A percentile compares a stretch with the other conserved stretches of the same genome.
Conservation (phyloP, 2,888 invertebrate species). For the Mythimna impura region DNA sequence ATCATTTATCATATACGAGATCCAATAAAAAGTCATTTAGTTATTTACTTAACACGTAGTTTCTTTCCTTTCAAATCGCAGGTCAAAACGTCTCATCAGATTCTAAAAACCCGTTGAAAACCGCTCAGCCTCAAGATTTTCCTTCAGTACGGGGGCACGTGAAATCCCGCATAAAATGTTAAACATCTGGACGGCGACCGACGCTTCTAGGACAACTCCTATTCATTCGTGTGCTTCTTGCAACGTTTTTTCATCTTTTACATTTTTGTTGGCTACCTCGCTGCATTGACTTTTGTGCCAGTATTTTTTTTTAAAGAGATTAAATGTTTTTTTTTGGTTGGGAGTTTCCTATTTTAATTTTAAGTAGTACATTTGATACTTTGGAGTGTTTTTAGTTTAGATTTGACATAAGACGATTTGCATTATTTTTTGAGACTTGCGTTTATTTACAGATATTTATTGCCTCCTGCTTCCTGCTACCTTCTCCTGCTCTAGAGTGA, state of each 20-base stretch:
- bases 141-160: constrained; percentile 30
- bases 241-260: constrained; percentile 73
- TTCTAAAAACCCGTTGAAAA: constrained; percentile 27
- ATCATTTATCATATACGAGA: too few species aligned
- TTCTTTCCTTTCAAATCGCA: constrained; percentile 5
- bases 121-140: constrained; percentile 30
- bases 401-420: too few species aligned
- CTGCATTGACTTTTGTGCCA: constrained; percentile 39
- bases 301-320: constrained; percentile 34
- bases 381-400: neutral
- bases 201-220: constrained; percentile 75
- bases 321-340: constrained; percentile 1
- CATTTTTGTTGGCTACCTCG: constrained; percentile 64
- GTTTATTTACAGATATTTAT: neutral
- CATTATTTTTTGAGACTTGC: neutral
- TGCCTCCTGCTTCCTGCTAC: too few species aligned
- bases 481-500: too few species aligned
- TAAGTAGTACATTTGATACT: neutral
- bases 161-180: constrained; percentile 76
- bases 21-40: too few species aligned
- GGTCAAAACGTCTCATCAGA: constrained; percentile 8
- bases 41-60: too few species aligned
- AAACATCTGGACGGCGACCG: constrained; percentile 74
- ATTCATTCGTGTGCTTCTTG: constrained; percentile 78
- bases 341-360: constrained; percentile 15